Evolutionary conservation across 2,888 invertebrate species (phyloP).

Genomic region (Colletes collaris): DNA sequence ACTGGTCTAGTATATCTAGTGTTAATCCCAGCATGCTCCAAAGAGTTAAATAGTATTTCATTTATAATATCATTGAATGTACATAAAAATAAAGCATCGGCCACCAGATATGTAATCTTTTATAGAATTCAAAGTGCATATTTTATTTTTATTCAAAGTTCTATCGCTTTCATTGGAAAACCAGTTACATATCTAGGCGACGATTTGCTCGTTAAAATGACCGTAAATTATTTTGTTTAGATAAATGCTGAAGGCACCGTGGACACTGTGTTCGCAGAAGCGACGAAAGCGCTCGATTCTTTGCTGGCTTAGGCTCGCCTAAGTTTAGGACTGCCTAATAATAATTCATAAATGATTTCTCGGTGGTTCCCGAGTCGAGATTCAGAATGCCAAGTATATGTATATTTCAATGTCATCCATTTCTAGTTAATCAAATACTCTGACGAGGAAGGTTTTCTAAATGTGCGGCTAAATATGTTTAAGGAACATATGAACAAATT

Average conservation of each 20-base stretch:
- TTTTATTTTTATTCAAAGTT: no score
- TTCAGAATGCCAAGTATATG: not conserved
- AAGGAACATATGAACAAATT: no score
- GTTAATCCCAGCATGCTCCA: no score
- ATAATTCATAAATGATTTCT: slow-evolving; percentile 10
- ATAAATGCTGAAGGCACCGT: slow-evolving; percentile 91
- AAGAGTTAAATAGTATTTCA: no score
- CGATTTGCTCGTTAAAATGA: not conserved
- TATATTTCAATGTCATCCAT: not conserved
- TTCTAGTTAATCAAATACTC: not conserved
- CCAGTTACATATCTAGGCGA: no score
- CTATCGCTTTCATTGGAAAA: no score
- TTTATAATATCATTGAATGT: no score
- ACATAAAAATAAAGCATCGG: no score
- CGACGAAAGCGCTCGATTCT: slow-evolving; percentile 82
- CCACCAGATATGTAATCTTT: no score
- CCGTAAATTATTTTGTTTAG: slow-evolving; percentile 83
- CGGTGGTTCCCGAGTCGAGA: not conserved
- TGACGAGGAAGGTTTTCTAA: not conserved
- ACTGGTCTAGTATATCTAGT: no score
- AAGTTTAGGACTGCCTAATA: slow-evolving; percentile 17
- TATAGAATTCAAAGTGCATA: no score
- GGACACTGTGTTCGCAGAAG: slow-evolving; percentile 91
- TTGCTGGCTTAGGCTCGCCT: slow-evolving; percentile 57
- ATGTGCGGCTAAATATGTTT: no score